phyloP scores from a whole-genome alignment of 1,140 invertebrate genomes.

The Drosophila pectinifera region DNA sequence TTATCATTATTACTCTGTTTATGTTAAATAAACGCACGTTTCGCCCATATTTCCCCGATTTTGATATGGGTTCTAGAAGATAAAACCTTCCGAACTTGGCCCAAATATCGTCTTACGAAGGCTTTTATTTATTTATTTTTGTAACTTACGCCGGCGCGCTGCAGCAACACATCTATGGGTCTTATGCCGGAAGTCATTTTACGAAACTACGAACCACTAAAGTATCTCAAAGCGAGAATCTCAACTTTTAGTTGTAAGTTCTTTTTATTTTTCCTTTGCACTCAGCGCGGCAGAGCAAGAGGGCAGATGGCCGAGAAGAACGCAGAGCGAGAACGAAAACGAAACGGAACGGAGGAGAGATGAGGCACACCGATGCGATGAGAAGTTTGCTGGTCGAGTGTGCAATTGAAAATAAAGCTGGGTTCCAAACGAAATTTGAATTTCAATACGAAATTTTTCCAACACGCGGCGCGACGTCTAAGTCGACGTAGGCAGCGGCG shows the following conservation, averaged over 20 bases:
- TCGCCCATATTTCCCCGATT: background rate
- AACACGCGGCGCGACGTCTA: constrained; percentile 39
- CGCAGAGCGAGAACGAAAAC: constrained; percentile 28
- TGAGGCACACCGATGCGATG: constrained; percentile 14
- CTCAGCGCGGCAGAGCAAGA: constrained; percentile 18
- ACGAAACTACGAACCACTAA: constrained; percentile 18
- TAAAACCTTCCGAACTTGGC: constrained; percentile 46
- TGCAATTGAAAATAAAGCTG: constrained; percentile 78
- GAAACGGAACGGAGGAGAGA: constrained; percentile 10
- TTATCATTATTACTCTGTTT: background rate
- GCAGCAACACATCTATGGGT: constrained; percentile 78
- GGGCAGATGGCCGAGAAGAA: constrained; percentile 17
- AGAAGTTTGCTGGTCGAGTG: constrained; percentile 67
- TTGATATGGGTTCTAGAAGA: background rate
- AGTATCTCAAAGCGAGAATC: constrained; percentile 23
- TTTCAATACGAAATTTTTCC: constrained; percentile 77
- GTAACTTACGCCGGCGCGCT: constrained; percentile 81
- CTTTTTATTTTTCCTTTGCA: constrained; percentile 21
- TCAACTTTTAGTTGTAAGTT: constrained; percentile 12
- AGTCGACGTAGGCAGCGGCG: constrained; percentile 37
- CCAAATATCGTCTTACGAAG: constrained; percentile 51
- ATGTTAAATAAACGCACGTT: background rate
- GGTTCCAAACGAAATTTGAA: constrained; percentile 76
- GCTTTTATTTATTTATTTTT: background rate
- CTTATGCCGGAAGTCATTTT: constrained; percentile 72